Evolutionary conservation across 2,113 vertebrate genomes (phyloP).

Genomic region (Spea bombifrons): DNA sequence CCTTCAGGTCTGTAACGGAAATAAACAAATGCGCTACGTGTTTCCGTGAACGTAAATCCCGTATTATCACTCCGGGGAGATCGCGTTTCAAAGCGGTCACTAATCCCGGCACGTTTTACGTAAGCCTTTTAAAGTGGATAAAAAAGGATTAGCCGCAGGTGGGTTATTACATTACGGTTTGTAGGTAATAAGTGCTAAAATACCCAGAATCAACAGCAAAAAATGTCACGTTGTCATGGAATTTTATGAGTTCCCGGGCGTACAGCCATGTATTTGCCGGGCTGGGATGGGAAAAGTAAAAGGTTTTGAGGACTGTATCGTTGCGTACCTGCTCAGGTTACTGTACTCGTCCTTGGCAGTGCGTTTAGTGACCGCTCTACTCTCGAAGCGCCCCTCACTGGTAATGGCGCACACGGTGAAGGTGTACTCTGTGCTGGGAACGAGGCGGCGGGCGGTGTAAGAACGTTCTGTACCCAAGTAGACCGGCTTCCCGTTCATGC

Average conservation of each 20-base stretch:
- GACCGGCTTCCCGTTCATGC: slow-evolving; percentile 53
- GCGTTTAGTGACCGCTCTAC: slow-evolving; percentile 54
- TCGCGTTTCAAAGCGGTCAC: neutral
- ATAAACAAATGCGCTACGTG: too few species aligned
- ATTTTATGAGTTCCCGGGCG: too few species aligned
- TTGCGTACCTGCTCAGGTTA: slow-evolving; percentile 49
- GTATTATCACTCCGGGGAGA: neutral
- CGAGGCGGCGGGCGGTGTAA: slow-evolving; percentile 50
- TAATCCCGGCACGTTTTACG: neutral
- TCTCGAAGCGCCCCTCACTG: slow-evolving; percentile 54
- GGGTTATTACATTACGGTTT: neutral
- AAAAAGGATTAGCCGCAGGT: neutral
- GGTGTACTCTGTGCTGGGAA: slow-evolving; percentile 51
- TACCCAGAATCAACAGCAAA: neutral
- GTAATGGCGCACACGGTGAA: slow-evolving; percentile 58
- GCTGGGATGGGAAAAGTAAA: too few species aligned
- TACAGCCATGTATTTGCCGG: too few species aligned
- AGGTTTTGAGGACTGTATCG: too few species aligned
- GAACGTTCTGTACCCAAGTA: slow-evolving; percentile 54
- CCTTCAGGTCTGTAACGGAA: too few species aligned
- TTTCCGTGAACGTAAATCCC: too few species aligned
- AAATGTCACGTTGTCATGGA: too few species aligned
- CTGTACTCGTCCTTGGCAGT: slow-evolving; percentile 51
- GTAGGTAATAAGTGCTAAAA: neutral
- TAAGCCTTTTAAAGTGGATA: neutral